These are phyloP conservation scores for Cydia pomonella DNA, from an alignment of 1,140 invertebrate species.

Conservation along the genomic window DNA sequence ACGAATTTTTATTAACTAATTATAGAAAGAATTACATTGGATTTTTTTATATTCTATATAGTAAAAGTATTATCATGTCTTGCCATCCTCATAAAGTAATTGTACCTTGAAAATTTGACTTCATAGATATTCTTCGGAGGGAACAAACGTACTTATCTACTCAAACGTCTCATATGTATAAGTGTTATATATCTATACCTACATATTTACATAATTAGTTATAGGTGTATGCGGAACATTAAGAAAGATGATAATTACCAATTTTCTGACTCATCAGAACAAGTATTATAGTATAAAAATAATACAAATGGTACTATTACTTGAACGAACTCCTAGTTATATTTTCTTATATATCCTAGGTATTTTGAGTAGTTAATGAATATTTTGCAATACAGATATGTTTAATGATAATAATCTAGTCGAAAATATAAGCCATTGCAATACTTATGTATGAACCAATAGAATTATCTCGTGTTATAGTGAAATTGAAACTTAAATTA, in stretches of 20 bases:
- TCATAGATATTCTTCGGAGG: slow-evolving; percentile 4
- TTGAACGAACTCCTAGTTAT: not conserved
- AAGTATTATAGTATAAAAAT: slow-evolving; percentile 47
- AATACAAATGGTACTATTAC: slow-evolving; percentile 44
- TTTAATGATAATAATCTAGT: slow-evolving; percentile 60
- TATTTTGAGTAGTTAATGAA: slow-evolving; percentile 28
- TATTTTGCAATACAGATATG: slow-evolving; percentile 36
- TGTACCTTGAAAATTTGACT: not conserved
- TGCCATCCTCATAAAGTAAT: slow-evolving; percentile 60
- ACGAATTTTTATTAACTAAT: slow-evolving; percentile 13
- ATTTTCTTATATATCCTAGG: slow-evolving; percentile 12
- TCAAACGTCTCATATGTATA: not conserved
- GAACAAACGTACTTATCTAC: slow-evolving; percentile 24
- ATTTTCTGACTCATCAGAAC: not conserved
- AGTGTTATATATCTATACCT: not conserved
- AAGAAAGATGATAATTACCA: not conserved
- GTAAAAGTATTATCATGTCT: slow-evolving; percentile 66
- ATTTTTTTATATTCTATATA: slow-evolving; percentile 47
- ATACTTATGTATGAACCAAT: slow-evolving; percentile 63
- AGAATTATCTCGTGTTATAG: slow-evolving; percentile 42
- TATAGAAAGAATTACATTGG: slow-evolving; percentile 31
- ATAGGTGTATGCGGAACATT: not conserved
- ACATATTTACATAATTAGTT: not conserved
- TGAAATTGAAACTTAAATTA: slow-evolving; percentile 46
- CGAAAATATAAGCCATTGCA: slow-evolving; percentile 76